Evolutionary conservation across 2,888 invertebrate species (phyloP), one percentile per base, ranked within the genome.

Genomic region (Agelastica alni): DNA sequence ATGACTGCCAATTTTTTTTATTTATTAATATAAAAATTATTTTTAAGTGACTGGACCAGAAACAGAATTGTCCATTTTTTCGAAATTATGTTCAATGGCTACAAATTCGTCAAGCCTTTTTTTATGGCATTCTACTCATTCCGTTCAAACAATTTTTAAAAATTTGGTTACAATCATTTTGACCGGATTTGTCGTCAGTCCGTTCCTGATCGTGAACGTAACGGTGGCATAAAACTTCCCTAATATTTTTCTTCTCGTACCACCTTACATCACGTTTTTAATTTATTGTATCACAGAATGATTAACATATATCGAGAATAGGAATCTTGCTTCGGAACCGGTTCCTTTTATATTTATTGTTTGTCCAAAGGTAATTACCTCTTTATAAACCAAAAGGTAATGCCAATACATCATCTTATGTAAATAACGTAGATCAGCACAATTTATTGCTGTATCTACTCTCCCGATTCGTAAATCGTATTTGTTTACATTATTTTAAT

Each of bases 401-500:
- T 48, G 48, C 34, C 53, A 37, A 53, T 53, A 48, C 37, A 53
- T 53, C 53, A 53, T 53, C 43, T 53, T 48, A 53, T 53, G 53
- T 53, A 53, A 53, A 53, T 53, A 53, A 43, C 36, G 48, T 37
- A 43, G 43, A 43, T 42, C 53, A 28, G 18, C 18, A 34, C 46
- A 53, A 53, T 53, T 53, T 53, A 53, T 53, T 37, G 43, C 53
- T 28, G 6, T 43, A 43, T 30, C n/a, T 13, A 52, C 45, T 22
- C 10, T 36, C 9, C 18, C 16, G 30, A 16, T 43, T 4, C 36
- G n/a, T n/a, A n/a, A 45, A 39, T 32, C 34, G 55, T 14, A 34
- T 55, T 51, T 55, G 55, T 55, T 49, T 55, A 51, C 45, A 51
- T 12, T 41, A 55, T 51, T 20, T 20, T 51, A 51, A 55, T 55